phyloP scores from a whole-genome alignment of 2,888 invertebrate species.

The Morpho helenor region DNA sequence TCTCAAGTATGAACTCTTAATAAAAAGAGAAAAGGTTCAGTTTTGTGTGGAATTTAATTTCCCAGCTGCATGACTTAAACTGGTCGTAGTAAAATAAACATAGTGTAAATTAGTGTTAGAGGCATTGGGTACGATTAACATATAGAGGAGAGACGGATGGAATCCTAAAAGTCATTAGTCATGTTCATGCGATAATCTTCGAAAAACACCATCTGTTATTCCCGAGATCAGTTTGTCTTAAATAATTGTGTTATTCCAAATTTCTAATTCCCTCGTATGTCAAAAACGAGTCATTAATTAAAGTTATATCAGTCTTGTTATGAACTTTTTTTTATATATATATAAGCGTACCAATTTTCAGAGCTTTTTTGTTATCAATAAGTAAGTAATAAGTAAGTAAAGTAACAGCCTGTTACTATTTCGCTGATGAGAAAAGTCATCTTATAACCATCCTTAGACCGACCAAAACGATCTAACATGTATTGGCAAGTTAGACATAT shows the following conservation, averaged over 20 bases:
- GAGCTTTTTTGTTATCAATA: no score
- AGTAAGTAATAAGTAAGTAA: no score
- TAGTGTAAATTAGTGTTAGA: conserved; percentile 66
- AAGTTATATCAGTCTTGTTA: no score
- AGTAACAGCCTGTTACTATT: no score
- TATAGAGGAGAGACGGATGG: conserved; percentile 48
- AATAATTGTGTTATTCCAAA: conserved; percentile 25
- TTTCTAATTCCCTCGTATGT: conserved; percentile 20
- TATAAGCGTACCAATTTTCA: no score
- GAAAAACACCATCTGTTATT: conserved; percentile 68
- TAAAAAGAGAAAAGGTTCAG: conserved; percentile 16
- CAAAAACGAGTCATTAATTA: conserved; percentile 1
- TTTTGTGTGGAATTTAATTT: conserved; percentile 4
- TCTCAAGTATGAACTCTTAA: conserved; percentile 3
- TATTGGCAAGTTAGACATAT: no score
- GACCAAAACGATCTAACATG: no score
- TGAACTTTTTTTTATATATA: no score
- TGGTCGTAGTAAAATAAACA: conserved; percentile 62
- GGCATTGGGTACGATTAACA: conserved; percentile 69
- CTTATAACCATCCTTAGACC: no score
- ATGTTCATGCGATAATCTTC: conserved; percentile 70
- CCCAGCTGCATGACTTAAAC: conserved; percentile 26
- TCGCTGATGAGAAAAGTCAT: conserved; percentile 7
- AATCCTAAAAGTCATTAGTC: conserved; percentile 66
- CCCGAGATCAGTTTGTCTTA: conserved; percentile 26